Conservation (phyloP, 2,797 vertebrate genomes). For the Lindbergichthys nudifrons region DNA sequence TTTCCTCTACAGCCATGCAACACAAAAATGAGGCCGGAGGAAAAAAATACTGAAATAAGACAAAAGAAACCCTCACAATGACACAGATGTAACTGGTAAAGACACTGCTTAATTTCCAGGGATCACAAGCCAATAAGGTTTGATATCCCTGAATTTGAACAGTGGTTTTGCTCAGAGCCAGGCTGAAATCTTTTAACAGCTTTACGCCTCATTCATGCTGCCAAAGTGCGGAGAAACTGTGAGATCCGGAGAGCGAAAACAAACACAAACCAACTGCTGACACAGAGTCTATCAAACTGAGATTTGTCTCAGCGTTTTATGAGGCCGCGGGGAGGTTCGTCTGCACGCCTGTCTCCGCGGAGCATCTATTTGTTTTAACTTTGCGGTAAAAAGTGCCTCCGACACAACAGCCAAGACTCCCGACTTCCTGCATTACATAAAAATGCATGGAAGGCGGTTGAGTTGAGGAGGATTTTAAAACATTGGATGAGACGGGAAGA, state of each 20-base stretch:
- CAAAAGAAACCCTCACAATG: neutral
- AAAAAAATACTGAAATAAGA: too few relatives aligned
- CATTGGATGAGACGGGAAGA: slow-evolving; percentile 39
- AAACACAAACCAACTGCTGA: slow-evolving; percentile 53
- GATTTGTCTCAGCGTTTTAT: slow-evolving; percentile 59
- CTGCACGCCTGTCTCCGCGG: slow-evolving; percentile 47
- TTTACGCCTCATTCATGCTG: neutral
- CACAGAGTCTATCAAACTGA: slow-evolving; percentile 58
- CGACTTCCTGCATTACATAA: slow-evolving; percentile 57
- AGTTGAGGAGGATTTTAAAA: slow-evolving; percentile 37
- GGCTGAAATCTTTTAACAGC: slow-evolving; percentile 1
- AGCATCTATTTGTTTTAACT: slow-evolving; percentile 69
- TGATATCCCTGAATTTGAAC: neutral
- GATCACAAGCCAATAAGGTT: neutral
- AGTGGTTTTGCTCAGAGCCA: slow-evolving; percentile 2
- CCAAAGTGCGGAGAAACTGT: slow-evolving; percentile 27
- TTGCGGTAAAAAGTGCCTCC: slow-evolving; percentile 58
- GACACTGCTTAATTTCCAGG: neutral
- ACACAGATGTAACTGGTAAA: neutral
- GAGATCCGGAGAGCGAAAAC: slow-evolving; percentile 31
- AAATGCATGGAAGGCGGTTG: slow-evolving; percentile 38
- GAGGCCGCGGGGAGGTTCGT: slow-evolving; percentile 57
- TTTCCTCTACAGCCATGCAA: neutral
- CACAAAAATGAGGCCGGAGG: neutral
- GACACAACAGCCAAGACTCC: slow-evolving; percentile 49